Evolutionary conservation across 2,113 vertebrate species (phyloP).

Genomic region (Empidonax traillii): DNA sequence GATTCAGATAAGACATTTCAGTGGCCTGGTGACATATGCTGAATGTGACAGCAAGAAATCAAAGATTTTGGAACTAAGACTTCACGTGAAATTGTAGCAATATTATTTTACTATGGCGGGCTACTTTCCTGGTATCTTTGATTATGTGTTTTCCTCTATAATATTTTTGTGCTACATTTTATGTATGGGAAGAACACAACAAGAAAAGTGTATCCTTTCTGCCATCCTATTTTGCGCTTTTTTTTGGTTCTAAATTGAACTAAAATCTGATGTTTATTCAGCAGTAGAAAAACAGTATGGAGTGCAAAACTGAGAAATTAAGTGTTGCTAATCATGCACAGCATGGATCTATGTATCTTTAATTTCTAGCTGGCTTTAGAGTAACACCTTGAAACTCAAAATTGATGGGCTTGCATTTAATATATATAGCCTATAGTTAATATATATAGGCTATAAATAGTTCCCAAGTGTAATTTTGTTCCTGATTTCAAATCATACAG

Average conservation of each 20-base stretch:
- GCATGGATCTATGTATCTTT: neutral
- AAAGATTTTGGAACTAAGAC: neutral
- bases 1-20: neutral
- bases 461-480: neutral
- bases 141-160: neutral
- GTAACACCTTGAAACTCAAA: neutral
- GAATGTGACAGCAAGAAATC: neutral
- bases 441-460: neutral
- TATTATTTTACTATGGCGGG: neutral
- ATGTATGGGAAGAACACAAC: neutral
- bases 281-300: neutral
- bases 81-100: neutral
- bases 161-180: neutral
- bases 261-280: neutral
- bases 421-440: neutral
- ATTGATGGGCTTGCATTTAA: neutral
- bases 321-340: neutral
- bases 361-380: neutral
- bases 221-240: neutral
- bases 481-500: neutral
- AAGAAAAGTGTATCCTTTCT: neutral
- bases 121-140: neutral
- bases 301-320: neutral
- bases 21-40: neutral
- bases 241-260: neutral